Evolutionary conservation across 2,888 invertebrate genomes (phyloP).

Genomic region (Sarcophaga carnaria): DNA sequence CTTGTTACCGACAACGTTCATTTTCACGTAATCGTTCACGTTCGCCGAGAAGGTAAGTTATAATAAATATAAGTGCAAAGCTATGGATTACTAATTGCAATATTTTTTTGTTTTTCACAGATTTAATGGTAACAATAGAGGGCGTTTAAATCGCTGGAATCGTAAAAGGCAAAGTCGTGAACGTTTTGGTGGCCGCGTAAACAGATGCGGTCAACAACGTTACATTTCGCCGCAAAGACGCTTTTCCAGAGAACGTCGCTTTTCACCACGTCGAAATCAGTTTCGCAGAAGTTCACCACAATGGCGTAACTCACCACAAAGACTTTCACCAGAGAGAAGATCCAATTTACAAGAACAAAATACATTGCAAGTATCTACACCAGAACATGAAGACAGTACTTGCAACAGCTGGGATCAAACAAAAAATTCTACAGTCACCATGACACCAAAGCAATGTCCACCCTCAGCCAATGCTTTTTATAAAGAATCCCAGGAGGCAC

Average conservation of each 20-base stretch:
- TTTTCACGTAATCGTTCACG: too few species aligned
- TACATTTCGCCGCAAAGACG: conserved; percentile 73
- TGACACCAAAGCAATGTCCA: conserved; percentile 70
- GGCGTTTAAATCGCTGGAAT: conserved; percentile 77
- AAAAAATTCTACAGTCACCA: conserved; percentile 63
- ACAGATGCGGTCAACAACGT: conserved; percentile 73
- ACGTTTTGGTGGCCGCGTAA: conserved; percentile 73
- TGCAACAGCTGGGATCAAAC: conserved; percentile 76
- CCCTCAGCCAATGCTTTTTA: conserved; percentile 65
- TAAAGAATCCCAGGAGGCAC: conserved; percentile 73
- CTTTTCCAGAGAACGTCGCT: conserved; percentile 76
- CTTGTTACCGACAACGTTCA: too few species aligned
- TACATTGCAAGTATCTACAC: conserved; percentile 72
- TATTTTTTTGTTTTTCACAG: conserved; percentile 69
- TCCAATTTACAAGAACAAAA: conserved; percentile 70
- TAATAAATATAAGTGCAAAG: neutral
- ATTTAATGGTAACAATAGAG: conserved; percentile 77
- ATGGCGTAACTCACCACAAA: conserved; percentile 77
- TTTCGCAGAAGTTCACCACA: conserved; percentile 79
- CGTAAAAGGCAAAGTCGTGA: conserved; percentile 77
- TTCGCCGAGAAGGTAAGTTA: conserved; percentile 78
- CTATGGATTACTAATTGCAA: neutral
- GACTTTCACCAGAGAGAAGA: conserved; percentile 75
- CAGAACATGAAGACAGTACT: conserved; percentile 69
- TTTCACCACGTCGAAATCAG: conserved; percentile 75